These are phyloP conservation scores for Chironex yamaguchii DNA, from an alignment of 30 jellyfish, hydroid and myxozoan genomes.

Conservation along the genomic window DNA sequence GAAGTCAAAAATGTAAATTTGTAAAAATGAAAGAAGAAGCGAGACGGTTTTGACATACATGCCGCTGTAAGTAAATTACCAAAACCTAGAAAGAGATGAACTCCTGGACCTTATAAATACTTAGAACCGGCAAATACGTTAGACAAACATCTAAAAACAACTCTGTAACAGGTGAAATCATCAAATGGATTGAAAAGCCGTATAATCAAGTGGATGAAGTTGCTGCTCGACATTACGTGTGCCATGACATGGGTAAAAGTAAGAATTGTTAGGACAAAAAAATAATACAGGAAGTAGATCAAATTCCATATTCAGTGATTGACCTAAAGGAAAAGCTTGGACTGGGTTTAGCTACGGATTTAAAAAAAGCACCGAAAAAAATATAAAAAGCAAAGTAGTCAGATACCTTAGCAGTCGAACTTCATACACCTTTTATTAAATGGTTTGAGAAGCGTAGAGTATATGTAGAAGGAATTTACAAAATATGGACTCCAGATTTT, in stretches of 20 bases:
- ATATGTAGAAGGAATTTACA: neutral
- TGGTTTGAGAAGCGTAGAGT: slow-evolving; percentile 8
- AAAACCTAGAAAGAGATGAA: neutral
- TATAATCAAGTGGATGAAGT: neutral
- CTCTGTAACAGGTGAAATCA: neutral
- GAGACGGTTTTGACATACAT: too few relatives aligned
- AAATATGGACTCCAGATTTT: slow-evolving; percentile 4
- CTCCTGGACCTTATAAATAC: neutral
- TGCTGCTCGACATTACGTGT: neutral
- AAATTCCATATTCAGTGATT: too few relatives aligned
- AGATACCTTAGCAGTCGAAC: neutral
- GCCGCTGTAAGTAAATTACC: too few relatives aligned
- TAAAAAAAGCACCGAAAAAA: too few relatives aligned
- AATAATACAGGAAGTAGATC: neutral
- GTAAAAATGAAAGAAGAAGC: too few relatives aligned
- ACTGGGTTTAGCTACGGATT: neutral
- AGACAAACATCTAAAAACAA: neutral
- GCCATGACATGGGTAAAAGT: slow-evolving; percentile 2
- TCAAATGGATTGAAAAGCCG: neutral
- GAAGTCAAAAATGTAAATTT: too few relatives aligned
- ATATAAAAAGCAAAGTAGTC: neutral
- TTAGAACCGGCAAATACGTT: neutral
- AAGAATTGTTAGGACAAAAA: neutral
- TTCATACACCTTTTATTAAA: slow-evolving; percentile 3
- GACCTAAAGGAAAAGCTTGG: slow-evolving; percentile 1